Evolutionary conservation across 2,888 invertebrate species (phyloP).

Genomic region (Athalia circularis): DNA sequence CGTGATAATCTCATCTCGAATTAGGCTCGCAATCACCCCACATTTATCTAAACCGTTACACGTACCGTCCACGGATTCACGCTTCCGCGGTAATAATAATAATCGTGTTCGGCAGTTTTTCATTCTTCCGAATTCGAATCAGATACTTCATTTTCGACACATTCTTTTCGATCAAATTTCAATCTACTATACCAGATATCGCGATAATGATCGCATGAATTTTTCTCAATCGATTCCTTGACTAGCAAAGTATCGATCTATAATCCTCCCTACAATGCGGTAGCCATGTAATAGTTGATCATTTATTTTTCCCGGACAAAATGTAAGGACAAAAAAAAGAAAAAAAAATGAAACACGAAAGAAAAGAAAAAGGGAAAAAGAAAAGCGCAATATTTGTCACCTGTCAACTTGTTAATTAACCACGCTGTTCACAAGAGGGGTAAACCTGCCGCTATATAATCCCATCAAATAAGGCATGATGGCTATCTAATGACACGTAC

Average conservation of each 20-base stretch:
- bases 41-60: slow-evolving; percentile 7
- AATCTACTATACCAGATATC: too few species aligned
- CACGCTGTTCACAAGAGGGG: slow-evolving; percentile 20
- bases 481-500: slow-evolving; percentile 33
- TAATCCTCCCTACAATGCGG: too few species aligned
- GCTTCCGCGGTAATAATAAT: neutral
- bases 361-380: neutral
- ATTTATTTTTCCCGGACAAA: too few species aligned
- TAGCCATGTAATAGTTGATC: too few species aligned
- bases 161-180: too few species aligned
- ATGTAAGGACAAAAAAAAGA: too few species aligned
- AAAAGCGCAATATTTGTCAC: slow-evolving; percentile 30
- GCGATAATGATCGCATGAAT: too few species aligned
- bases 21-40: slow-evolving; percentile 25
- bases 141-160: too few species aligned
- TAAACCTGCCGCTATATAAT: slow-evolving; percentile 22
- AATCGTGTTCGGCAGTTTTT: neutral
- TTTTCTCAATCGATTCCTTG: too few species aligned
- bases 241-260: too few species aligned
- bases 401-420: slow-evolving; percentile 33
- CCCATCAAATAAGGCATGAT: slow-evolving; percentile 35
- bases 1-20: slow-evolving; percentile 23
- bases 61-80: neutral
- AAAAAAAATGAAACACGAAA: too few species aligned
- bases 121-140: neutral